These are phyloP conservation scores for Entomyzon cyanotis DNA, from an alignment of 2,113 vertebrate genomes.

Conservation along the genomic window DNA sequence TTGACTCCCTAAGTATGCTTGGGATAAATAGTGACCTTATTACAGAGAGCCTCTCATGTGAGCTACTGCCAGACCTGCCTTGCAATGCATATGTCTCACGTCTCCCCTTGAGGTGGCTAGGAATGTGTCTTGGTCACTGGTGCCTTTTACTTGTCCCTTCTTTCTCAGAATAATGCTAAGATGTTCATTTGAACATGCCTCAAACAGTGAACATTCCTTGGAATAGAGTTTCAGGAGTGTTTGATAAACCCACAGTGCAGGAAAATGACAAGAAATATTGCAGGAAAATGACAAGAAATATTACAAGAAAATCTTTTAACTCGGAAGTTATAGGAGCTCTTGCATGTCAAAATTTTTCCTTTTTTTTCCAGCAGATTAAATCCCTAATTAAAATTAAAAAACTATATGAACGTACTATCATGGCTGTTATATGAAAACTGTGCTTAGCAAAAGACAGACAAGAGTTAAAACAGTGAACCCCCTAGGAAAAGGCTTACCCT, in stretches of 20 bases:
- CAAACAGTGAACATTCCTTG: neutral
- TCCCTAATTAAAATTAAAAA: neutral
- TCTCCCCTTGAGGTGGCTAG: neutral
- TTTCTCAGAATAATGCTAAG: neutral
- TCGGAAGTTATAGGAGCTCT: neutral
- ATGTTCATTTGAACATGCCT: neutral
- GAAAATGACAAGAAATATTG: neutral
- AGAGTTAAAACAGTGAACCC: neutral
- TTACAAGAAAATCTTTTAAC: neutral
- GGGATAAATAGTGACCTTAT: neutral
- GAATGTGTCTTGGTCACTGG: neutral
- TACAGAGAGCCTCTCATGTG: neutral
- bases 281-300: neutral
- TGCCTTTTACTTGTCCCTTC: neutral
- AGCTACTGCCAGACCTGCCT: neutral
- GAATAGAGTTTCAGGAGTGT: neutral
- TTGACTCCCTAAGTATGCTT: neutral
- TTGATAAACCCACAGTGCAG: neutral
- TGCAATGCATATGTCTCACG: fast-evolving
- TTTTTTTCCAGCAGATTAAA: neutral
- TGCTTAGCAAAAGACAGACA: neutral
- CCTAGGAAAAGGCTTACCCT: neutral
- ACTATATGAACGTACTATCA: neutral
- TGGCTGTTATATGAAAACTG: neutral
- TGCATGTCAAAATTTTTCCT: neutral